Evolutionary conservation across 2,888 invertebrate genomes (phyloP), one percentile per base, ranked within the genome.

Genomic region (Cenopis cana): DNA sequence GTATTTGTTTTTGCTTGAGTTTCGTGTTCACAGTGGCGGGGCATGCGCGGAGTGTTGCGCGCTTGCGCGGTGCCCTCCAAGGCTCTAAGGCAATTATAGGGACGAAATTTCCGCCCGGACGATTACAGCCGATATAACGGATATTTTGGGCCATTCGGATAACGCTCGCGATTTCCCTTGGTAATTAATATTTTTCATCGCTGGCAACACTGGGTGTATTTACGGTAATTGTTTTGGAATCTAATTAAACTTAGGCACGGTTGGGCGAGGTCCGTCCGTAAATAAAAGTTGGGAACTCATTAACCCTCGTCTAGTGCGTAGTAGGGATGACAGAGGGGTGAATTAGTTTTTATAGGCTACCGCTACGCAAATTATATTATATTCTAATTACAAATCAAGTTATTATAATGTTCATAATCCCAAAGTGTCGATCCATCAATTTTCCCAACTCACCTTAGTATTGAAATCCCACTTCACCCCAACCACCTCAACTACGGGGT

Each of bases 81-180:
- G 74, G 75, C 77, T 33, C 5, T 46, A 81, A 81, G 82, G 82
- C 85, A 89, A 91, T 90, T 87, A 89, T 85, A 86, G 80, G 82
- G 80, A 81, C 83, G 83, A 86, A 87, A 89, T 91, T 89, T 91
- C 91, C 91, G 87, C 75, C 77, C 77, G 80, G 78, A 76, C 81
- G 82, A 69, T 62, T 61, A 71, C 29, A 62, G 80, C 78, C 78
- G 76, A 76, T 82, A 84, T 86, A 3, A 24, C 83, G 85, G 85
- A 84, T 82, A 82, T 86, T 85, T 85, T 85, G 89, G 46, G 61
- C 68, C 86, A 88, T 89, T 81, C 89, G 87, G 82, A 85, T 71
- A 76, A 77, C 78, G 78, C n/a, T 55, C 36, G 54, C 20, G 61
- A 54, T 54, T 54, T 64, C 20, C n/a, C 38, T 64, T 20, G 20